phyloP scores from a whole-genome alignment of 2,113 vertebrate genomes.

The Cephalopholis sonnerati region DNA sequence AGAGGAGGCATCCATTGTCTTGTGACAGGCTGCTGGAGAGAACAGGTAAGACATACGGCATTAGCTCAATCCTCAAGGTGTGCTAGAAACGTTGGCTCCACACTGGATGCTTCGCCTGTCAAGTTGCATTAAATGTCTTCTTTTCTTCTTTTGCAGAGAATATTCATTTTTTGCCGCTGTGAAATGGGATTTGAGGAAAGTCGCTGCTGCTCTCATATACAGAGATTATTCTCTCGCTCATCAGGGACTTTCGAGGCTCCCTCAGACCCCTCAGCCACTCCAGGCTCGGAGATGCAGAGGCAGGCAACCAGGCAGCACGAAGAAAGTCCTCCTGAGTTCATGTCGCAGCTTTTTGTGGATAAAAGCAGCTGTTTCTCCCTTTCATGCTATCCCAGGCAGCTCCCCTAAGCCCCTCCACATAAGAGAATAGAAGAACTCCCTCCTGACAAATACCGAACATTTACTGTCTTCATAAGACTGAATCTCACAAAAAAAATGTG shows the following conservation, averaged over 20 bases:
- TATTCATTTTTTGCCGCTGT: constrained; percentile 55
- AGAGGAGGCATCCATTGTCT: constrained; percentile 27
- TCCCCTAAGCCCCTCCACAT: constrained; percentile 64
- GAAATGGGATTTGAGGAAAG: constrained; percentile 75
- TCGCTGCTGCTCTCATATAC: constrained; percentile 60
- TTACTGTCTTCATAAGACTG: constrained; percentile 53
- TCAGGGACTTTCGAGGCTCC: constrained; percentile 64
- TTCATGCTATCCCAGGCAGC: constrained; percentile 66
- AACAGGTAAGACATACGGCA: constrained; percentile 53
- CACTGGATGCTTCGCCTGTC: constrained; percentile 53
- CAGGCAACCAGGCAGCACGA: constrained; percentile 44
- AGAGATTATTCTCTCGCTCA: constrained; percentile 72
- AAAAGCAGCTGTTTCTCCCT: constrained; percentile 73
- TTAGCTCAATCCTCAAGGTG: constrained; percentile 61
- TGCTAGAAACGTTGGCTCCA: constrained; percentile 7
- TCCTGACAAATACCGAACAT: constrained; percentile 46
- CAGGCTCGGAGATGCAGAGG: constrained; percentile 47
- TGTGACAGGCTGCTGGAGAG: constrained; percentile 37
- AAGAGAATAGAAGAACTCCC: constrained; percentile 54
- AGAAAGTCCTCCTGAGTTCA: constrained; percentile 57
- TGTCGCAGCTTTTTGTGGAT: constrained; percentile 64
- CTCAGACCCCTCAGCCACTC: constrained; percentile 64
- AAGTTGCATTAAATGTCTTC: constrained; percentile 59
- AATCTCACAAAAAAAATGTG: constrained; percentile 25
- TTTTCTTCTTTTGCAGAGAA: constrained; percentile 55